phyloP scores from a whole-genome alignment of 37 sponge, comb jelly and placozoan genomes.

The Aplysina aerophoba region DNA sequence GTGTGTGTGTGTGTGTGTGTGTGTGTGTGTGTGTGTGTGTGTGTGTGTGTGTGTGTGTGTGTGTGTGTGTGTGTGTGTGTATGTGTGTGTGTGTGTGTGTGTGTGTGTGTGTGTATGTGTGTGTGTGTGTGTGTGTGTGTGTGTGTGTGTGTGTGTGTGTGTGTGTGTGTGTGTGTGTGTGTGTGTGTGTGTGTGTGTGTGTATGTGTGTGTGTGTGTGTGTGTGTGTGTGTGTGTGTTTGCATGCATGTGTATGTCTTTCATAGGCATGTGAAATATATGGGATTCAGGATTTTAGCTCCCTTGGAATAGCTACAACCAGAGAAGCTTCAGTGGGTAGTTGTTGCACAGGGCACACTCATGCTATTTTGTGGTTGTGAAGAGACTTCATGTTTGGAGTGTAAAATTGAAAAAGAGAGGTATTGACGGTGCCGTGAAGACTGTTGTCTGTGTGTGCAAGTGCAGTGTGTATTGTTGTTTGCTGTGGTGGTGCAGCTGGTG shows the following conservation, averaged over 20 bases:
- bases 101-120: constrained; percentile 22
- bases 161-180: constrained; percentile 35
- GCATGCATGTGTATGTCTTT: no score
- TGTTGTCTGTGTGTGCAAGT: no score
- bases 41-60: background rate
- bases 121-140: constrained; percentile 8
- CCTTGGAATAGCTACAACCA: no score
- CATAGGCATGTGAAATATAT: no score
- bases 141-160: constrained; percentile 32
- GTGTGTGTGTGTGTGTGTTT: constrained; percentile 16
- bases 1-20: background rate
- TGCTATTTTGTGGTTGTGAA: no score
- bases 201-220: background rate
- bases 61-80: constrained; percentile 30
- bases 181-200: constrained; percentile 28
- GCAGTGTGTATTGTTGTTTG: no score
- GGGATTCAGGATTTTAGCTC: no score
- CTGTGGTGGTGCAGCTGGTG: background rate
- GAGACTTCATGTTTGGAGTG: no score
- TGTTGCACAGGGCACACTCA: no score
- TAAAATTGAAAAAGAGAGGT: no score
- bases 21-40: background rate
- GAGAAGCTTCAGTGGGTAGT: no score
- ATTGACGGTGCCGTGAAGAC: no score
- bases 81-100: constrained; percentile 28